A percentile compares a stretch with the other conserved stretches of the same genome.
Conservation (phyloP, 2,113 vertebrate genomes). For the Cinclus mexicanus region DNA sequence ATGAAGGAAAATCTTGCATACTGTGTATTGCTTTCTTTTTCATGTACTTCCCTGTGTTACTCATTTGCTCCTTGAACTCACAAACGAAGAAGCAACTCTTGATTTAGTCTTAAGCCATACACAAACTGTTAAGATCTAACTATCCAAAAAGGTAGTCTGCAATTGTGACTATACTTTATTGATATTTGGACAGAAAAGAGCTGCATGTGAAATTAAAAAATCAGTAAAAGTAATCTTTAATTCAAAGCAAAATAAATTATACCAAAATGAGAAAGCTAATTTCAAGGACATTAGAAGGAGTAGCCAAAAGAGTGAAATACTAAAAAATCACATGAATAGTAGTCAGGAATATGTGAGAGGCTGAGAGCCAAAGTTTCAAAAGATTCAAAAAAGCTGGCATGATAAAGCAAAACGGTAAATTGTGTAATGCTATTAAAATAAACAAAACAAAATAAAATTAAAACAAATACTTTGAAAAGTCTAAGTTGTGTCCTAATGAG, state of each 20-base stretch:
- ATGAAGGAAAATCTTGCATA: background rate
- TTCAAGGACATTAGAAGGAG: background rate
- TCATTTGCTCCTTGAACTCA: background rate
- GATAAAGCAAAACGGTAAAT: background rate
- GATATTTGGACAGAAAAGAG: background rate
- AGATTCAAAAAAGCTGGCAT: background rate
- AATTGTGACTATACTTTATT: background rate
- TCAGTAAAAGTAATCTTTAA: background rate
- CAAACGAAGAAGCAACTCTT: background rate
- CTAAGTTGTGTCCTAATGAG: background rate
- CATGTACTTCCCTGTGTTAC: background rate
- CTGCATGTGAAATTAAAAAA: background rate
- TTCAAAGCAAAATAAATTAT: constrained; percentile 1
- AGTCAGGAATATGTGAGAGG: background rate
- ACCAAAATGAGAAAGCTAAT: background rate
- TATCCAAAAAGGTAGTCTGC: background rate
- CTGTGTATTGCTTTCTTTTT: background rate
- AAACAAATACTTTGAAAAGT: background rate
- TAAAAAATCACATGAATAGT: background rate
- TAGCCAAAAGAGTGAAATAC: background rate
- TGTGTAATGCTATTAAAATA: background rate
- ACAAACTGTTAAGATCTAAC: background rate
- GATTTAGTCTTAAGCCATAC: background rate
- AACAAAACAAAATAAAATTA: background rate
- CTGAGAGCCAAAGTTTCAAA: background rate